Evolutionary conservation across 2,888 invertebrate species (phyloP), one percentile per base, ranked within the genome.

Genomic region (Ptychoptera contaminata): DNA sequence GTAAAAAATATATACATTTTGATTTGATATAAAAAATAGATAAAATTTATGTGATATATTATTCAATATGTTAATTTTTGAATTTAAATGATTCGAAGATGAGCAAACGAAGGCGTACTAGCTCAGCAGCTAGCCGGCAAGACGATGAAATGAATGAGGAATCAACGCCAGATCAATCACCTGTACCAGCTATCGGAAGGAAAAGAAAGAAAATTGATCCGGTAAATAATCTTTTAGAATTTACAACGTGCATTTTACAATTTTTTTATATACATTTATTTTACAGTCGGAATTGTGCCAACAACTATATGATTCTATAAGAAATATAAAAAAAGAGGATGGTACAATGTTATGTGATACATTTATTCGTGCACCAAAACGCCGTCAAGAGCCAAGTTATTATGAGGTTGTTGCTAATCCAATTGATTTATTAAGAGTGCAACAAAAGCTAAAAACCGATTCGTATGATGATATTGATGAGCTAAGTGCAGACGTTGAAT

Each of bases 371-470:
- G 91, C 86, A 9, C 96, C 97, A 0, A 96, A 96, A 59, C 74
- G 93, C 47, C 75, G 94, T 46, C 93, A 87, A 58, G 90, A 91
- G 58, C 88, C 88, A 2, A 81, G 82, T 0, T 90, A 91, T 59
- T 88, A 90, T 63, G 88, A 90, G 68, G 86, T 91, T 34, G 91
- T 98, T 2, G 76, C 79, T 8, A 88, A 88, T 59, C 97, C 97
- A 2, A 97, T 98, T 59, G 97, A 98, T 65, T 72, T 98, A 57
- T 67, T 94, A 8, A 55, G 76, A 67, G 91, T 98, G 3, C 94
- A 96, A 63, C 94, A 94, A 59, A 97, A 96, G 63, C 67, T 97
- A 9, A 94, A 93, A 74, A 93, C 90, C 0, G 96, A 97, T 55
- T 93, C 94, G 44, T 98, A 98, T 63, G 84, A 86, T 53, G 91